Evolutionary conservation across 2,797 vertebrate genomes (phyloP).

Genomic region (Dendrocincla tyrannina): DNA sequence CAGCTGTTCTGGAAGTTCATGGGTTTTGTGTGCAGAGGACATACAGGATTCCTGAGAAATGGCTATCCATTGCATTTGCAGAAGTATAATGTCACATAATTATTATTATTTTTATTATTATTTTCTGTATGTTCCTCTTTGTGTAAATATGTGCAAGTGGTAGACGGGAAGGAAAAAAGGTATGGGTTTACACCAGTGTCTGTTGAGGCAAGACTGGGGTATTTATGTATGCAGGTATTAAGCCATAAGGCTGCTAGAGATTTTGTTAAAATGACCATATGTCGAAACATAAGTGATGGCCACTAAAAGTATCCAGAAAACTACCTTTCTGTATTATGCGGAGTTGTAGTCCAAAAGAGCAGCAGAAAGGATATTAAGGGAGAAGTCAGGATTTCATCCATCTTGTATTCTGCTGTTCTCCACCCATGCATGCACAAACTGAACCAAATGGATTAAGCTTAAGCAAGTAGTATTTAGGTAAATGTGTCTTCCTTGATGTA

Average conservation of each 20-base stretch:
- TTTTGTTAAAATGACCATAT: background rate
- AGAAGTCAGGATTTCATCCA: background rate
- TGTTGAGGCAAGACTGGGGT: background rate
- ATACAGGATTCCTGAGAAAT: background rate
- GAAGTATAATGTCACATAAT: background rate
- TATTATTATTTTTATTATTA: background rate
- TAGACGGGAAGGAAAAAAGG: background rate
- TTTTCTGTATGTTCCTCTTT: background rate
- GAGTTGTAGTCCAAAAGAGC: background rate
- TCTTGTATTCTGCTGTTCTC: background rate
- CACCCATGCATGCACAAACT: background rate
- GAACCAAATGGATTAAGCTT: background rate
- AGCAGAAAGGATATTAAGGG: background rate
- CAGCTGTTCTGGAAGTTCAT: background rate
- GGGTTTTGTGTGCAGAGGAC: background rate
- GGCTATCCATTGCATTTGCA: background rate
- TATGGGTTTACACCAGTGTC: accelerated
- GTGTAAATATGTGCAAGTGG: background rate
- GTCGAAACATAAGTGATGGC: background rate
- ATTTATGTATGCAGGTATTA: background rate
- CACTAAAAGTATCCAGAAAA: background rate
- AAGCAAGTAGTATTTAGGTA: background rate
- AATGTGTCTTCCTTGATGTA: background rate
- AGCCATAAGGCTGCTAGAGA: background rate
- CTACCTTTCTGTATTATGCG: background rate